Base-by-base conservation (phyloP, 1,140 invertebrate genomes). In the Pseudomyrmex cubaensis region DNA sequence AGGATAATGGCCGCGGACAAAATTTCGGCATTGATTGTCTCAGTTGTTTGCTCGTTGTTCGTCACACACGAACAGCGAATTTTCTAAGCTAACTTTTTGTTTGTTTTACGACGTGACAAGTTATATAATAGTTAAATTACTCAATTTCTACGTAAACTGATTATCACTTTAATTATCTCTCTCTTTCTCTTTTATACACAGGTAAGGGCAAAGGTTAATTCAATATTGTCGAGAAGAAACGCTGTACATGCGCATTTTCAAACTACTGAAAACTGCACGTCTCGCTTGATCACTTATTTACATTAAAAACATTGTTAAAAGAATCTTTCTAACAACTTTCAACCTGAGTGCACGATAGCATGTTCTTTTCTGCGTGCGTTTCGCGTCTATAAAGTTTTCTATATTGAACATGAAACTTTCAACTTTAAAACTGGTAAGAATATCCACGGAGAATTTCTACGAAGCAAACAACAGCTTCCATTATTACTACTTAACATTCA, bases 131-230 rank as follows among this genome's bases (percentile, higher is more conserved):
- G 35, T 35, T 35, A 35, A 25, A 7, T 72, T 44, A n/a, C 48
- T 76, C 25, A 15, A 66, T 9, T 66, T 56, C 74, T 46, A 25
- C 25, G 48, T 77, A 67, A 67, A 67, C n/a, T 63, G 62, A 77
- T 77, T 25, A 35, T 77, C 7, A 67, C 56, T 54, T 76, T 66
- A 64, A 76, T 76, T 20, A 63, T 35, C 73, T n/a, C 35, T 7
- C 35, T 35, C 35, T 35, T 35, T 35, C 5, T 35, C 35, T 35
- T 7, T 35, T 35, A 35, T 1, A 35, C 35, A 7, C 46, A 35
- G 59, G 54, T 76, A 76, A 66, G 61, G 48, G 52, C 46, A 76
- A 66, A 77, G 62, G 25, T 77, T 52, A 77, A 44, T 56, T 77
- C 44, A 44, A 76, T 66, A 52, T 76, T 1, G 48, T 75, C 20